These are phyloP conservation scores for Lordiphosa clarofinis DNA, from an alignment of 1,140 invertebrate species.

Conservation along the genomic window DNA sequence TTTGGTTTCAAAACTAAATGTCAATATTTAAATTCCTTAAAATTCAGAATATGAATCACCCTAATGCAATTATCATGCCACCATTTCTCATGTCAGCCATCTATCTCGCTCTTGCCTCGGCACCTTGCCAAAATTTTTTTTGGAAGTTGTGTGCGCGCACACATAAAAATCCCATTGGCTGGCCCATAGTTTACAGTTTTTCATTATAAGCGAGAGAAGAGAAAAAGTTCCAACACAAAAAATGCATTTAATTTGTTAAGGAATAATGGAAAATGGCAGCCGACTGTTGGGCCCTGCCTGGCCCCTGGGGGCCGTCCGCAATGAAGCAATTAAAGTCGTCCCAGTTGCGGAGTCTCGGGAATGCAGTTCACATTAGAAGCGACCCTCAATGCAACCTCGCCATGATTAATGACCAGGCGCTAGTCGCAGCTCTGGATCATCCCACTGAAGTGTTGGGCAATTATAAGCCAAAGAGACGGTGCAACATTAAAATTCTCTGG, in stretches of 20 bases:
- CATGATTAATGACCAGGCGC: slow-evolving; percentile 62
- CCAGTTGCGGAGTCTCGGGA: slow-evolving; percentile 21
- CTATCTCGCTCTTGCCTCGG: slow-evolving; percentile 6
- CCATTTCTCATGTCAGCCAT: slow-evolving; percentile 12
- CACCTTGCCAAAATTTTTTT: slow-evolving; percentile 14
- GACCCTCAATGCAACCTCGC: slow-evolving; percentile 31
- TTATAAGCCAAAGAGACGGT: slow-evolving; percentile 56
- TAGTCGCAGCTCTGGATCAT: background rate
- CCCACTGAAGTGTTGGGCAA: slow-evolving; percentile 62
- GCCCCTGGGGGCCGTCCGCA: slow-evolving; percentile 3
- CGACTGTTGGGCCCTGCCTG: slow-evolving; percentile 11
- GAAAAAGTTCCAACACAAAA: slow-evolving; percentile 25
- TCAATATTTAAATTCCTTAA: too few relatives aligned
- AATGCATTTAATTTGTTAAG: slow-evolving; percentile 43
- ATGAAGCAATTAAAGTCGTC: slow-evolving; percentile 41
- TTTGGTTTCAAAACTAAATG: too few relatives aligned
- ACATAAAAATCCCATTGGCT: slow-evolving; percentile 7
- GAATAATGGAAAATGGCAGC: slow-evolving; percentile 36
- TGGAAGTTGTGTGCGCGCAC: slow-evolving; percentile 3
- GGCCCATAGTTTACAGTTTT: slow-evolving; percentile 8
- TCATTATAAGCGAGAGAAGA: background rate
- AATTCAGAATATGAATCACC: slow-evolving; percentile 5
- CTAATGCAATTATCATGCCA: slow-evolving; percentile 16
- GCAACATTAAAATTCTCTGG: slow-evolving; percentile 64
- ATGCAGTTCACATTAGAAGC: slow-evolving; percentile 53